Percentiles rank a stretch among this genome's conserved stretches.
Evolutionary conservation across 2,888 invertebrate genomes (phyloP).

Genomic region (Eilema griseolum): DNA sequence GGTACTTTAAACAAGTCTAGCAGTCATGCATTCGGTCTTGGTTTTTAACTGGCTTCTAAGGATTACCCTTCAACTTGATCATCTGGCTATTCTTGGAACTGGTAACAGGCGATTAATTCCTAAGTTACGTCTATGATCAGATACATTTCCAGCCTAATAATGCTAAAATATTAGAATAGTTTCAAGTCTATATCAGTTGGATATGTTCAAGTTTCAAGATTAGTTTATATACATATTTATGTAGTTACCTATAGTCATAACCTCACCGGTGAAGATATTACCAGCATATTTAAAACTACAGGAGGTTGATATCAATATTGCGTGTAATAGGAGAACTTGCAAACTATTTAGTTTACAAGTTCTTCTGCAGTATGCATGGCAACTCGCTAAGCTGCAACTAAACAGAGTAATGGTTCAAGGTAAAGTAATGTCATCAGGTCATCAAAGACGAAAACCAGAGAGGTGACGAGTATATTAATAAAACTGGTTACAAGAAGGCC

Average conservation of each 20-base stretch:
- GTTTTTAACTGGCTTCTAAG: no score
- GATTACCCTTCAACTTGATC: no score
- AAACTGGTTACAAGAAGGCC: neutral
- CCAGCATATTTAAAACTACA: no score
- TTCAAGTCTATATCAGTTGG: neutral
- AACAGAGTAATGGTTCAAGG: neutral
- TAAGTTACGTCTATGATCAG: neutral
- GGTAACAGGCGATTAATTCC: no score
- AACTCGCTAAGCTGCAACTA: neutral
- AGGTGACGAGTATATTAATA: neutral
- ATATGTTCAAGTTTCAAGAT: neutral
- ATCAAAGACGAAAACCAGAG: neutral
- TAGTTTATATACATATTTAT: no score
- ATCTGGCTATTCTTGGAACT: no score
- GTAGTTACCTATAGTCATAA: no score
- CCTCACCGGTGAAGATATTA: neutral
- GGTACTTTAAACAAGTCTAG: no score
- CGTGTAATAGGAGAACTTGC: neutral
- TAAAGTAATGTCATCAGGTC: slow-evolving; percentile 3
- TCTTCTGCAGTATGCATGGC: neutral
- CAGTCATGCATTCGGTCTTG: no score
- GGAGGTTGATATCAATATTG: no score
- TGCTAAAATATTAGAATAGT: neutral
- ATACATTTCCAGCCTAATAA: neutral
- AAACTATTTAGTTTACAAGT: neutral